These are phyloP conservation scores for Megastigmus dorsalis DNA, from an alignment of 2,888 invertebrate species.

Conservation along the genomic window DNA sequence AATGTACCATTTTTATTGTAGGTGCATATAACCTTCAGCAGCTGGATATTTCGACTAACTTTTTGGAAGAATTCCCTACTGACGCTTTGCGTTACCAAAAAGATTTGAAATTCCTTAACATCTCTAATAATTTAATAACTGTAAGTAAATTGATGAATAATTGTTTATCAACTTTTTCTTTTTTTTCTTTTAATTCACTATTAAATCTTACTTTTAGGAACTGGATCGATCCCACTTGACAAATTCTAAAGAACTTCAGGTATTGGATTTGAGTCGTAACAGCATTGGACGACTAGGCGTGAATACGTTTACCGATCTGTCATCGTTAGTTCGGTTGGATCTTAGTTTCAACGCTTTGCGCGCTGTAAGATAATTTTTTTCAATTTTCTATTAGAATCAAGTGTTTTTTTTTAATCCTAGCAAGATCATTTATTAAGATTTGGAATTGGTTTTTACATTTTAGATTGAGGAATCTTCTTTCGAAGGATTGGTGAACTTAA, in stretches of 20 bases:
- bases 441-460: conserved; percentile 5
- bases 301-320: conserved; percentile 87
- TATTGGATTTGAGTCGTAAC: conserved; percentile 89
- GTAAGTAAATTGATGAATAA: conserved; percentile 75
- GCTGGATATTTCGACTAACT: conserved; percentile 91
- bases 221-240: conserved; percentile 85
- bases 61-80: conserved; percentile 87
- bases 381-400: background rate
- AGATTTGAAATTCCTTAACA: conserved; percentile 83
- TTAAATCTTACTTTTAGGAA: conserved; percentile 76
- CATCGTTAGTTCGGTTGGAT: conserved; percentile 83
- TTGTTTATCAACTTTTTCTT: too few species aligned
- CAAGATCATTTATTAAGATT: background rate
- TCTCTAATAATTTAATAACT: conserved; percentile 90
- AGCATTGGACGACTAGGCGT: conserved; percentile 87
- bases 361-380: conserved; percentile 79
- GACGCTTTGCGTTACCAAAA: conserved; percentile 84
- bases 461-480: conserved; percentile 93
- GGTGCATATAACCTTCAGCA: conserved; percentile 85
- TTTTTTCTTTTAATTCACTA: too few species aligned
- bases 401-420: too few species aligned
- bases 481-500: conserved; percentile 86
- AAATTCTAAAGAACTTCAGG: conserved; percentile 81
- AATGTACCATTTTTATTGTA: conserved; percentile 55
- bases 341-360: conserved; percentile 90